A percentile compares a stretch with the other conserved stretches of the same genome.
Conservation (phyloP, 1,140 invertebrate species). For the Propsilocerus akamusi region DNA sequence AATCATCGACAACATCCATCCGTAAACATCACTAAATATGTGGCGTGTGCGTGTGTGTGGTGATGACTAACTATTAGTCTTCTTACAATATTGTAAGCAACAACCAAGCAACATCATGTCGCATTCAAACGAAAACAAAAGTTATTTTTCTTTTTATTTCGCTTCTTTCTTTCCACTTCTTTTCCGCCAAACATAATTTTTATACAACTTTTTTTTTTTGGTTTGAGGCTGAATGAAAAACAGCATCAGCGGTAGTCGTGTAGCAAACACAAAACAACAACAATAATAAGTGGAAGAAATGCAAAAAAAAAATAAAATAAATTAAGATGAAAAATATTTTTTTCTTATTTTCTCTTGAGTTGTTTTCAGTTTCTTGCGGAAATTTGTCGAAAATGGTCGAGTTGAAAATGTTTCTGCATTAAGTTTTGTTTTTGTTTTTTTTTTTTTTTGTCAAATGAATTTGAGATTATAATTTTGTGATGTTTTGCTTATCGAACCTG, state of each 20-base stretch:
- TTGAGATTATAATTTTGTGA: no score
- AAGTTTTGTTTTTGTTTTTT: background rate
- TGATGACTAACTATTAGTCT: no score
- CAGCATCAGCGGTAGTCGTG: background rate
- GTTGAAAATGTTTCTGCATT: background rate
- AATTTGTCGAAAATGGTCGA: background rate
- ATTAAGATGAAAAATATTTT: background rate
- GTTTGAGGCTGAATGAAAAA: constrained; percentile 1
- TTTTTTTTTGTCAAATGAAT: background rate
- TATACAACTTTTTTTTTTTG: background rate
- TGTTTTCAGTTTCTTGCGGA: background rate
- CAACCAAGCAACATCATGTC: background rate
- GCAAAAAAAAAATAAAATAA: background rate
- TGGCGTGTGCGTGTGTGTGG: no score
- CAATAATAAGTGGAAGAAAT: background rate
- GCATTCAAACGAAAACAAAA: background rate
- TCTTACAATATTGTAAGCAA: background rate
- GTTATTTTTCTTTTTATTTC: background rate
- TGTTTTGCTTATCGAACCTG: no score
- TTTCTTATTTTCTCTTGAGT: background rate
- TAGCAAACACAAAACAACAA: background rate
- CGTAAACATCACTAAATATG: no score
- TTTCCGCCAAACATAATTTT: background rate
- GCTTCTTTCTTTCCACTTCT: background rate
- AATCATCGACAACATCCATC: no score